These are phyloP conservation scores for Prenolepis imparis DNA, from an alignment of 2,888 invertebrate genomes.

Conservation along the genomic window DNA sequence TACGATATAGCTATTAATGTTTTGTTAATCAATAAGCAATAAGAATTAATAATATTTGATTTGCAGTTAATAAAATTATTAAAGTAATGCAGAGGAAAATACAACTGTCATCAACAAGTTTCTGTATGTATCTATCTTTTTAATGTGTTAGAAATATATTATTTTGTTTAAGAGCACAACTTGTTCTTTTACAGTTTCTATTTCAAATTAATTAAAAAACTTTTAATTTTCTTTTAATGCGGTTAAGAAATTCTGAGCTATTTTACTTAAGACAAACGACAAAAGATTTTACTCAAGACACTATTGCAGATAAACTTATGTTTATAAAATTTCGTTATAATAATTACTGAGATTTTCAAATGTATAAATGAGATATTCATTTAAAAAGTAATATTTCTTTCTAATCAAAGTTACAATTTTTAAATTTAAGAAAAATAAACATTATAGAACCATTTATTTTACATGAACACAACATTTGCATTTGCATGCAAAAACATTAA, in stretches of 20 bases:
- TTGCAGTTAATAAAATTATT: conserved; percentile 30
- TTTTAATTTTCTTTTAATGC: neutral
- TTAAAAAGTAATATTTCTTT: neutral
- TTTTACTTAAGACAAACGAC: neutral
- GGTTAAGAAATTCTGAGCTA: neutral
- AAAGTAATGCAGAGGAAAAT: neutral
- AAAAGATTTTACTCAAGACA: conserved; percentile 20
- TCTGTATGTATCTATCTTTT: neutral
- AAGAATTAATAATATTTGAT: neutral
- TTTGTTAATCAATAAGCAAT: conserved; percentile 18
- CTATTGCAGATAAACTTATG: neutral
- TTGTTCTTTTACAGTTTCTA: neutral
- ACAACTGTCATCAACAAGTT: neutral
- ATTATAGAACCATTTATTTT: neutral
- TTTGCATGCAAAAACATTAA: conserved; percentile 35
- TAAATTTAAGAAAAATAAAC: neutral
- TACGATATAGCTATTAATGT: conserved; percentile 29
- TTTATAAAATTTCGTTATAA: conserved; percentile 25
- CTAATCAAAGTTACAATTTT: neutral
- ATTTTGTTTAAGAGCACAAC: neutral
- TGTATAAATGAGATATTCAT: conserved; percentile 15
- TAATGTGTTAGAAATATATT: neutral
- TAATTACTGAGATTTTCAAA: neutral
- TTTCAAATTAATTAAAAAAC: conserved; percentile 6
- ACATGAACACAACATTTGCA: neutral